These are phyloP conservation scores for Urocitellus parryii DNA, from an alignment of 2,113 vertebrate species.

Conservation along the genomic window DNA sequence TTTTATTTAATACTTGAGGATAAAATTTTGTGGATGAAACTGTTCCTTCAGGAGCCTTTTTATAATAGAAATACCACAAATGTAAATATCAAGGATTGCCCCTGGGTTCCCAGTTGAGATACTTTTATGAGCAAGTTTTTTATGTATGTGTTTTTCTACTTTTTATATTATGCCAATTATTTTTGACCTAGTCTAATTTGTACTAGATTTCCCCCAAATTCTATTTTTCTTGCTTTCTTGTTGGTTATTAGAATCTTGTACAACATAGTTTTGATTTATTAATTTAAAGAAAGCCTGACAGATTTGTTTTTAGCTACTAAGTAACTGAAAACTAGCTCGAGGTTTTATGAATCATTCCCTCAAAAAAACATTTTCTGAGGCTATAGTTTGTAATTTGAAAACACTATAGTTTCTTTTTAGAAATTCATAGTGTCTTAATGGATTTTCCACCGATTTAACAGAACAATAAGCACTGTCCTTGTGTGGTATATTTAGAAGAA, in stretches of 20 bases:
- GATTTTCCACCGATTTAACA: neutral
- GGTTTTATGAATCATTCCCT: neutral
- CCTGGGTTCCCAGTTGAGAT: neutral
- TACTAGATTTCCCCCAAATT: neutral
- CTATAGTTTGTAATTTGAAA: neutral
- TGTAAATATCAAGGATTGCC: neutral
- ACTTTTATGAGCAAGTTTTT: neutral
- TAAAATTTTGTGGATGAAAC: neutral
- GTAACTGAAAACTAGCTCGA: neutral
- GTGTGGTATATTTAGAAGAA: neutral
- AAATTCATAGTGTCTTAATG: neutral
- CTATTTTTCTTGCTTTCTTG: neutral
- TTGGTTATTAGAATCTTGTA: neutral
- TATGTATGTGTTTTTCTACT: neutral
- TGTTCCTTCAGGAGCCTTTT: neutral
- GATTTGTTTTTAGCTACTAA: neutral
- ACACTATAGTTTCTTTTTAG: neutral
- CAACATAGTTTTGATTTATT: conserved; percentile 18
- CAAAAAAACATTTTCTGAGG: neutral
- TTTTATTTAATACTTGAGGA: neutral
- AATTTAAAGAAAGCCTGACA: neutral
- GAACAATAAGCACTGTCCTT: neutral
- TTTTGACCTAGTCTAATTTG: conserved; percentile 8
- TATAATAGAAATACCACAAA: neutral
- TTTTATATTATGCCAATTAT: neutral